These are phyloP conservation scores for Etheostoma nigrum DNA, from an alignment of 2,797 vertebrate species.

Conservation along the genomic window DNA sequence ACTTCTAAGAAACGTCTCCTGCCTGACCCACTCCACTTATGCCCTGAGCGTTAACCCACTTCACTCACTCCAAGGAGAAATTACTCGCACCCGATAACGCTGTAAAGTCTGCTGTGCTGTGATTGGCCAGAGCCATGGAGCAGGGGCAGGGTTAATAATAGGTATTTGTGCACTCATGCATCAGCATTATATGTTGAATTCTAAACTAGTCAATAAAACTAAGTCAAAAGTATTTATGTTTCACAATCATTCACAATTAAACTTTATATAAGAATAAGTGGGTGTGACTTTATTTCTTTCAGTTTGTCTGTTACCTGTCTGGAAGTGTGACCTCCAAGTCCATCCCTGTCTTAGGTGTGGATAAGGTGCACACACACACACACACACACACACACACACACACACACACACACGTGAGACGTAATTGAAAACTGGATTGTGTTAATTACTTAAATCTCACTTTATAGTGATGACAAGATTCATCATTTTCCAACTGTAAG, in stretches of 20 bases:
- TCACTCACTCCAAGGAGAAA: conserved; percentile 44
- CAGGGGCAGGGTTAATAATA: conserved; percentile 66
- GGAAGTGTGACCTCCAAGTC: not conserved
- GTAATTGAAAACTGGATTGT: conserved; percentile 45
- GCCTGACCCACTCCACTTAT: conserved; percentile 27
- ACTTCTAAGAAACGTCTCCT: not conserved
- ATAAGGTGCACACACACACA: conserved; percentile 7
- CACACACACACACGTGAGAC: conserved; percentile 3
- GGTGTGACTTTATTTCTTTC: not conserved
- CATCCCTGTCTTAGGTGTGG: conserved; percentile 17
- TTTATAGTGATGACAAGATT: conserved; percentile 47
- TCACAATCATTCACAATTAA: not conserved
- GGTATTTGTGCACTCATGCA: not conserved
- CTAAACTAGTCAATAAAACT: not conserved
- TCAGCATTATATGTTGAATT: not conserved
- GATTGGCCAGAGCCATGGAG: conserved; percentile 77
- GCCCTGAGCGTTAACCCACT: conserved; percentile 37
- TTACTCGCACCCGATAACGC: conserved; percentile 55
- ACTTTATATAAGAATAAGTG: not conserved
- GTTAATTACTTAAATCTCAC: conserved; percentile 61
- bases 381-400: conserved; percentile 16
- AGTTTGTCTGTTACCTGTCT: conserved; percentile 9
- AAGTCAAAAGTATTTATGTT: not conserved
- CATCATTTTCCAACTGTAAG: conserved; percentile 72
- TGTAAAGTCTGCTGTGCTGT: conserved; percentile 62